Evolutionary conservation across 2,888 invertebrate genomes (phyloP).

Genomic region (Polymixis flavicincta): DNA sequence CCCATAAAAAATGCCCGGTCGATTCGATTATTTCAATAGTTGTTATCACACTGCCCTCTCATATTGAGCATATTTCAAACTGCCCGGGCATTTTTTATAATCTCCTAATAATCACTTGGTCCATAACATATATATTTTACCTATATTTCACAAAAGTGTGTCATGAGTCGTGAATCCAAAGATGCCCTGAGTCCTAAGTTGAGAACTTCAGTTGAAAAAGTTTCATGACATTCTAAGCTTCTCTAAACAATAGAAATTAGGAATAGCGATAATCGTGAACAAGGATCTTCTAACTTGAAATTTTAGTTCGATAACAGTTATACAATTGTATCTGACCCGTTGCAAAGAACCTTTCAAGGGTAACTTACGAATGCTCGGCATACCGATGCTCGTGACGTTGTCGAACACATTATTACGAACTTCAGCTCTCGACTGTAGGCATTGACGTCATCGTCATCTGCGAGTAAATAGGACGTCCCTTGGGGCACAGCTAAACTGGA

Average conservation of each 20-base stretch:
- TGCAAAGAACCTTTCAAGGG: neutral
- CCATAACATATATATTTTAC: too few relatives aligned
- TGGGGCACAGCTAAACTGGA: neutral
- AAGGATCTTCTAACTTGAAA: neutral
- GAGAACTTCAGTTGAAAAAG: neutral
- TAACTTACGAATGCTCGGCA: neutral
- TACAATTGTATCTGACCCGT: neutral
- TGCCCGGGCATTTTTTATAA: too few relatives aligned
- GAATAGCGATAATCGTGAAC: neutral
- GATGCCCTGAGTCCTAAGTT: neutral
- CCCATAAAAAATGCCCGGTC: too few relatives aligned
- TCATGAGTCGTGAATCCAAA: constrained; percentile 7
- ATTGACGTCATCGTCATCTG: neutral
- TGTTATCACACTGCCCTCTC: too few relatives aligned
- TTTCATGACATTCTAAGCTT: neutral
- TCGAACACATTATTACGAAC: neutral
- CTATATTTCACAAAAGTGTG: neutral
- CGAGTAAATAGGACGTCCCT: neutral
- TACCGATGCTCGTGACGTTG: neutral
- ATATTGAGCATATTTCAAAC: too few relatives aligned
- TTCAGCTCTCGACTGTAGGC: neutral
- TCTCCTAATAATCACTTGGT: too few relatives aligned
- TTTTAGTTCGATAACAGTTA: neutral
- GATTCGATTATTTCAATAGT: too few relatives aligned
- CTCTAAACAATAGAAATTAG: constrained; percentile 7